Percentiles rank a stretch among this genome's conserved stretches.
These are phyloP conservation scores for Dromas ardeola DNA, from an alignment of 2,113 vertebrate genomes.

Conservation along the genomic window DNA sequence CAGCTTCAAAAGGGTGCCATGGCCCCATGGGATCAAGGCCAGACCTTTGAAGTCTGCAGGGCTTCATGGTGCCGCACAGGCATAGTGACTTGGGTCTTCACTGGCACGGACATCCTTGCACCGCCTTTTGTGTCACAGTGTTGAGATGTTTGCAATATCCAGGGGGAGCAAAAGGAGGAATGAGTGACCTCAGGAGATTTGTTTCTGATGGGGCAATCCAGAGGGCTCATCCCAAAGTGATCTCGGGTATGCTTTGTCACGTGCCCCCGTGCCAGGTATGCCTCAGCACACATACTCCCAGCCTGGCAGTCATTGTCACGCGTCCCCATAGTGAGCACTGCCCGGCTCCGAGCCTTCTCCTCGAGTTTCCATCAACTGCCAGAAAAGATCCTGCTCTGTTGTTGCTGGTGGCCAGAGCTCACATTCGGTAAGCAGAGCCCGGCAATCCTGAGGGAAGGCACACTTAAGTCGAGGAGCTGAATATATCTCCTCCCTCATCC, in stretches of 20 bases:
- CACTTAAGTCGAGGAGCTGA: not conserved
- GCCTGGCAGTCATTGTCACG: not conserved
- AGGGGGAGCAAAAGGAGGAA: not conserved
- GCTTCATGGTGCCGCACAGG: not conserved
- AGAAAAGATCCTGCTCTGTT: not conserved
- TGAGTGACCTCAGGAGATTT: not conserved
- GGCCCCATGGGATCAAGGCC: not conserved
- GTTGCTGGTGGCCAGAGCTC: not conserved
- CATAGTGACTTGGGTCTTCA: not conserved
- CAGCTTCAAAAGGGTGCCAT: not conserved
- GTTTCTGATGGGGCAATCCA: not conserved
- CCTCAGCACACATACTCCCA: not conserved
- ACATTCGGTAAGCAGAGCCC: not conserved
- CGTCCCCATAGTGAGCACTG: not conserved
- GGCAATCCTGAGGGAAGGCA: not conserved
- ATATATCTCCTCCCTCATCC: not conserved
- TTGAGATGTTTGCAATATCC: not conserved
- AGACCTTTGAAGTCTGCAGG: not conserved
- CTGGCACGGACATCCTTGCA: not conserved
- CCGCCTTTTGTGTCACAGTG: accelerated
- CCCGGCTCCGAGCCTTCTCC: not conserved
- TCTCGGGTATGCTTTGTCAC: not conserved
- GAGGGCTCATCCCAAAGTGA: not conserved
- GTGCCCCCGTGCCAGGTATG: not conserved
- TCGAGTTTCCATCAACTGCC: accelerated